Evolutionary conservation across 2,113 vertebrate species (phyloP).

Genomic region (Indicator maculatus): DNA sequence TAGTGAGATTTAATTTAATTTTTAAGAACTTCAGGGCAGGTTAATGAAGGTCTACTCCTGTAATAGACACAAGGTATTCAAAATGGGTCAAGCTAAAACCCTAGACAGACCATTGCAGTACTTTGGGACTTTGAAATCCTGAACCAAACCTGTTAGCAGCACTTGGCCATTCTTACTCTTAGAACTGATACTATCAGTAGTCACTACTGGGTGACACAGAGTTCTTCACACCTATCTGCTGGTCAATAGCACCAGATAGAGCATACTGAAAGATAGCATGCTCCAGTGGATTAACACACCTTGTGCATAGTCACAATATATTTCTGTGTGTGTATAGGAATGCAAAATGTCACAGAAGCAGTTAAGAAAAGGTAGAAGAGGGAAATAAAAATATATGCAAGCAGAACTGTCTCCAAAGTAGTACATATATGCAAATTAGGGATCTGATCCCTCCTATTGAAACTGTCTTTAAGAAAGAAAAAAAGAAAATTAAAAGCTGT

Average conservation of each 20-base stretch:
- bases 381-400: background rate
- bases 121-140: background rate
- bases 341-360: background rate
- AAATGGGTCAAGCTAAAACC: slow-evolving; percentile 46
- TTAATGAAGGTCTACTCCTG: slow-evolving; percentile 47
- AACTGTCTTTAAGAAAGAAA: background rate
- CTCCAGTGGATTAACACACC: background rate
- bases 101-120: background rate
- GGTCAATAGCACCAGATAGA: background rate
- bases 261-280: background rate
- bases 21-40: slow-evolving; percentile 30
- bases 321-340: background rate
- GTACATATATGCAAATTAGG: background rate
- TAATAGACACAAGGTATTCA: background rate
- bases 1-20: slow-evolving; percentile 52
- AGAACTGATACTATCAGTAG: background rate
- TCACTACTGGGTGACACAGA: background rate
- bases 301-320: background rate
- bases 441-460: background rate
- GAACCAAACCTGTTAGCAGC: background rate
- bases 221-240: background rate
- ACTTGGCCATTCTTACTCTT: background rate
- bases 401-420: background rate
- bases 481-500: background rate
- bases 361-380: slow-evolving; percentile 19